Percentiles rank a stretch among this genome's conserved stretches.
phyloP scores from a whole-genome alignment of 2,113 vertebrate genomes.

The Aegithalos caudatus region DNA sequence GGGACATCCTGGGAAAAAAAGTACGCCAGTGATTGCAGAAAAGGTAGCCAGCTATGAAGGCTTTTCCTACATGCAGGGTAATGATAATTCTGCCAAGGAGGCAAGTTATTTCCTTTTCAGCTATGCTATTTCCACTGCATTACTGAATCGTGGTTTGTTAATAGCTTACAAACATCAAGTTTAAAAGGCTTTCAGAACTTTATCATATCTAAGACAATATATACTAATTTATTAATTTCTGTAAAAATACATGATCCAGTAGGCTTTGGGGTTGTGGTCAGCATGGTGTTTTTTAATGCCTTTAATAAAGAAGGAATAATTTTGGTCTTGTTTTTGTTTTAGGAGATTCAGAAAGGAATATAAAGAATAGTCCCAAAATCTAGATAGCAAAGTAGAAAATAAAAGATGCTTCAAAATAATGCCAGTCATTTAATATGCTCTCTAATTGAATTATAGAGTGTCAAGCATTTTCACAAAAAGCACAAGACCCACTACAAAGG shows the following conservation, averaged over 20 bases:
- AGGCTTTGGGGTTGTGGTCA: neutral
- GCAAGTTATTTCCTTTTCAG: slow-evolving; percentile 28
- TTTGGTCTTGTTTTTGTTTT: neutral
- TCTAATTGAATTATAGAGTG: neutral
- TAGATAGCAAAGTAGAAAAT: neutral
- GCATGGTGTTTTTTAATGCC: neutral
- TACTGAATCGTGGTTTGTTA: neutral
- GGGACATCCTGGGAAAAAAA: slow-evolving; percentile 6
- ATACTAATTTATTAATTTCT: neutral
- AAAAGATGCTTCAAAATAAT: neutral
- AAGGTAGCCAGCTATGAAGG: neutral
- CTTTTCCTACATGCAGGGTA: neutral
- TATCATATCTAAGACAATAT: neutral
- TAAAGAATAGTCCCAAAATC: neutral
- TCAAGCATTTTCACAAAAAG: neutral
- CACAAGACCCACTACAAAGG: neutral
- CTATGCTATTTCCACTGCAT: neutral
- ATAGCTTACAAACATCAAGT: neutral
- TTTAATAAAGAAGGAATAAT: neutral
- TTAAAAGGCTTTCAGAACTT: neutral
- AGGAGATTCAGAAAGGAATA: neutral
- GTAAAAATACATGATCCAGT: neutral
- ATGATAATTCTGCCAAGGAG: neutral
- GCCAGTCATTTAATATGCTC: neutral
- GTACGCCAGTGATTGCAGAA: neutral